A percentile compares a stretch with the other conserved stretches of the same genome.
Evolutionary conservation across 2,888 invertebrate genomes (phyloP).

Genomic region (Leptothorax acervorum): DNA sequence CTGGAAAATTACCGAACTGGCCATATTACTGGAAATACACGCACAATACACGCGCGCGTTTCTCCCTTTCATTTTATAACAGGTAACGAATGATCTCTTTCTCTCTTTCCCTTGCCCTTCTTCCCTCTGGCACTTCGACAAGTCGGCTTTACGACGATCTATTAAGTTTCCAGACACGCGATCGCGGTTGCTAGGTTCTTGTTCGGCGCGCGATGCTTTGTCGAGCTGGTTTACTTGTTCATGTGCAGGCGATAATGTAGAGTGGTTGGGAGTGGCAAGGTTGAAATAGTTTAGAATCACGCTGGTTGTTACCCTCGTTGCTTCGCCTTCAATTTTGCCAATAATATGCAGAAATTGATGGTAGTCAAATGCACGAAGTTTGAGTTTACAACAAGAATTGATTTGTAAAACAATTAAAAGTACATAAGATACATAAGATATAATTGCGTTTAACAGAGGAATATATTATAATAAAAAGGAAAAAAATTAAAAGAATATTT

Average conservation of each 20-base stretch:
- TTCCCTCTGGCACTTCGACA: neutral
- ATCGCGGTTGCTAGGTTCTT: constrained; percentile 55
- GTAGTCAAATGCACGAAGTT: neutral
- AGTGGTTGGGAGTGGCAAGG: neutral
- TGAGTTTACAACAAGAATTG: neutral
- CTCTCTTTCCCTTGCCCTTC: constrained; percentile 21
- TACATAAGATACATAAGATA: neutral
- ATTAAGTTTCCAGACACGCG: constrained; percentile 67
- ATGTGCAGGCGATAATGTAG: neutral
- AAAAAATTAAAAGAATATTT: constrained; percentile 18
- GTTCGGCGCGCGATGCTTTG: constrained; percentile 3
- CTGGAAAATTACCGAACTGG: constrained; percentile 78
- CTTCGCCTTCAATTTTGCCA: neutral
- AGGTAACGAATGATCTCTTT: constrained; percentile 11
- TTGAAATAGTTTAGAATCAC: constrained; percentile 27
- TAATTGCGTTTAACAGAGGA: neutral
- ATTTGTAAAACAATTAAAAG: neutral
- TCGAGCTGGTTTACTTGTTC: neutral
- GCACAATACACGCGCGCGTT: constrained; percentile 29
- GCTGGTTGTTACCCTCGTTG: neutral
- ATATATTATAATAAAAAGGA: neutral
- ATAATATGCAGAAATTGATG: neutral
- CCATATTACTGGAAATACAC: constrained; percentile 56
- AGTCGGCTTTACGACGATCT: constrained; percentile 49
- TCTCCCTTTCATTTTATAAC: constrained; percentile 35